These are phyloP conservation scores for Campoplex nolae DNA, from an alignment of 2,888 invertebrate genomes.

Conservation along the genomic window DNA sequence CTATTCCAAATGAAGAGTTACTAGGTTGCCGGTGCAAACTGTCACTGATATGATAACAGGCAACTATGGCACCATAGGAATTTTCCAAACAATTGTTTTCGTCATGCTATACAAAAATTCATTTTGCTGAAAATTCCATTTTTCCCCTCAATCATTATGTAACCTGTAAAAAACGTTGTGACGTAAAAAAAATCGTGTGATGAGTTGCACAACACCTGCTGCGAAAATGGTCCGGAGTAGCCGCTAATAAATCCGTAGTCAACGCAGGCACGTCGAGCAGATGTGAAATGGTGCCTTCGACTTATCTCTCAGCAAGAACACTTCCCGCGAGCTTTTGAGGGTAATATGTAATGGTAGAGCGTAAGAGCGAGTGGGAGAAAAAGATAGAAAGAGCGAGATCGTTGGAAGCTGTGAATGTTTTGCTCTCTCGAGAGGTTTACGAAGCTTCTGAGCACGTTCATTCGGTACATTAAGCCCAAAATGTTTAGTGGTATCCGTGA, in stretches of 20 bases:
- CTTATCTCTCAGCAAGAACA: constrained; percentile 57
- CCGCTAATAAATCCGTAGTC: constrained; percentile 70
- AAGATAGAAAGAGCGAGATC: constrained; percentile 31
- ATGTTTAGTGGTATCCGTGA: constrained; percentile 59
- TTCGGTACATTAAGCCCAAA: constrained; percentile 70
- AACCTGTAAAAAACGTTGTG: neutral
- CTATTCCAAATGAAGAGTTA: too few relatives aligned
- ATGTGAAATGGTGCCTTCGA: constrained; percentile 61
- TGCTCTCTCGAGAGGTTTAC: constrained; percentile 57
- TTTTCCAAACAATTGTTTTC: too few relatives aligned
- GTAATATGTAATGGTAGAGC: constrained; percentile 45
- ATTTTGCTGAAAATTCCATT: neutral
- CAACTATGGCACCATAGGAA: too few relatives aligned
- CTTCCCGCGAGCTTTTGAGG: constrained; percentile 41
- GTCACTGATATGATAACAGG: too few relatives aligned
- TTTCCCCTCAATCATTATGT: neutral
- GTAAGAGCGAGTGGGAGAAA: constrained; percentile 43
- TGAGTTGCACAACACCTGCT: constrained; percentile 48
- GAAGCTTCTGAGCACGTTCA: constrained; percentile 61
- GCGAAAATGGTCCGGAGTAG: constrained; percentile 61
- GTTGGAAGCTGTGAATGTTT: constrained; percentile 64
- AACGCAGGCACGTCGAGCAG: constrained; percentile 59
- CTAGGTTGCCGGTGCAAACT: too few relatives aligned
- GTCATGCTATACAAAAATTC: neutral
- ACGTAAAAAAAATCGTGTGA: neutral